A percentile compares a stretch with the other conserved stretches of the same genome.
phyloP scores from a whole-genome alignment of 2,113 vertebrate genomes.

The Actenoides hombroni region DNA sequence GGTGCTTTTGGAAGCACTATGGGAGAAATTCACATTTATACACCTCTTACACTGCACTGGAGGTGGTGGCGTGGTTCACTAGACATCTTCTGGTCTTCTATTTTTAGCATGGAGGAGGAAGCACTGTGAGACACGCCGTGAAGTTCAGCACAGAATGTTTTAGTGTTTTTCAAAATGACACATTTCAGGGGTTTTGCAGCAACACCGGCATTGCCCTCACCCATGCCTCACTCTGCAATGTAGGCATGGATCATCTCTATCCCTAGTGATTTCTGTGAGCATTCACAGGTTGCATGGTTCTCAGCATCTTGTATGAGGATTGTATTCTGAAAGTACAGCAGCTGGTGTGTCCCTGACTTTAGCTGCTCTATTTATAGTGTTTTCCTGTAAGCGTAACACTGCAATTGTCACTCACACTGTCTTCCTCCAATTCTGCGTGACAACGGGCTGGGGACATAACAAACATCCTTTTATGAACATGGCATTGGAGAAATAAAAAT shows the following conservation, averaged over 20 bases:
- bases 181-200: neutral
- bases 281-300: neutral
- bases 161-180: neutral
- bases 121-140: neutral
- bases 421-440: neutral
- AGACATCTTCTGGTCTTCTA: neutral
- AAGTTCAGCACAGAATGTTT: neutral
- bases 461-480: neutral
- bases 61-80: neutral
- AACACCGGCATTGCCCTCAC: neutral
- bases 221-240: neutral
- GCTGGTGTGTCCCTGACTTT: constrained; percentile 13
- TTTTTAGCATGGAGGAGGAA: neutral
- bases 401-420: neutral
- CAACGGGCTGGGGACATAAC: neutral
- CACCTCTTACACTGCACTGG: neutral
- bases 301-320: neutral
- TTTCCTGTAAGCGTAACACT: neutral
- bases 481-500: neutral
- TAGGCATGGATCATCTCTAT: neutral
- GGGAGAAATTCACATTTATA: neutral
- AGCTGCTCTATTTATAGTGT: constrained; percentile 26
- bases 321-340: neutral
- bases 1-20: neutral
- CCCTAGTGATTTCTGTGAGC: neutral